Evolutionary conservation across 2,797 vertebrate genomes (phyloP), one percentile per base, ranked within the genome.

Genomic region (Paratrypauchen microcephalus): DNA sequence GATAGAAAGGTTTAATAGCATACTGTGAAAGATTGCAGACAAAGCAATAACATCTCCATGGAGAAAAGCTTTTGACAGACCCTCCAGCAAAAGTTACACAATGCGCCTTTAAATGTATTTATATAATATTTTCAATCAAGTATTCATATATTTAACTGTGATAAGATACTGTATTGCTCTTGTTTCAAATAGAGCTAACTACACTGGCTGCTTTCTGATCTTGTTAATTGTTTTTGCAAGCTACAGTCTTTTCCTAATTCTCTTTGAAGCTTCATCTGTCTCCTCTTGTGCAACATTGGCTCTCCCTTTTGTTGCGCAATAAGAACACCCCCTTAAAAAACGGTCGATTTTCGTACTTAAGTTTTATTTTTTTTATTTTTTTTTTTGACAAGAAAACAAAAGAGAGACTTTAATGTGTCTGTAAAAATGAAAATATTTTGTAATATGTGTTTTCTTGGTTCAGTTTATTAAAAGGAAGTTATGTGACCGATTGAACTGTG

Each of bases 381-480:
- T 83, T 80, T 80, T 87, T 91, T 48, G 62, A 70, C 81, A 84
- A 82, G 24, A 56, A 83, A 81, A 79, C 39, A 30, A 41, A 70
- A 65, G 57, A 72, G 66, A 76, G 72, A 63, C 77, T 82, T 86
- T 94, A 83, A 86, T 82, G 86, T 94, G 91, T 94, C 90, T 94
- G 95, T 95, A 95, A 92, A 47, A 71, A 50, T 76, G 76, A 76
- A 72, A 92, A 92, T 94, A 95, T 95, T 96, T 96, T 96, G 94
- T 95, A 95, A 95, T 94, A 91, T 89, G 88, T 89, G 87, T 90
- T 92, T 94, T 86, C 78, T 93, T 87, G 86, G 94, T 95, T 95
- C 84, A 82, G 93, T 95, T 96, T 94, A 93, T 95, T 95, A 95
- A 95, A 95, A 87, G 58, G 92, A 94, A 93, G 92, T 93, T 90